Percentiles rank a stretch among this genome's conserved stretches.
Evolutionary conservation across 2,113 vertebrate genomes (phyloP).

Genomic region (Indri indri): DNA sequence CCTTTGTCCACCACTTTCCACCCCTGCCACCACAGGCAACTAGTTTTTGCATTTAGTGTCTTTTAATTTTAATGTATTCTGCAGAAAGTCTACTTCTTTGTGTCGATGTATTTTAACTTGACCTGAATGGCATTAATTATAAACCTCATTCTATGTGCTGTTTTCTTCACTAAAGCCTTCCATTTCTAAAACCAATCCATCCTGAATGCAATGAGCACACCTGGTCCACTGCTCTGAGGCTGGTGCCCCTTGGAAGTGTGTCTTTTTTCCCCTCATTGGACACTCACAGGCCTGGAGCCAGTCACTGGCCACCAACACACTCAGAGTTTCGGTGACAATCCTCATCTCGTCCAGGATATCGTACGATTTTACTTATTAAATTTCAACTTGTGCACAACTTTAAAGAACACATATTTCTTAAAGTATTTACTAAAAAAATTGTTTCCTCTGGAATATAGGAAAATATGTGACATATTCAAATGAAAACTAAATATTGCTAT

Average conservation of each 20-base stretch:
- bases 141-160: background rate
- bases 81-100: background rate
- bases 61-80: background rate
- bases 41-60: background rate
- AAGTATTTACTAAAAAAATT: background rate
- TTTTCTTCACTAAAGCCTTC: background rate
- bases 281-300: background rate
- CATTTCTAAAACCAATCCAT: background rate
- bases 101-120: background rate
- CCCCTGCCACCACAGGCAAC: background rate
- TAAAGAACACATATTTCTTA: background rate
- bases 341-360: background rate
- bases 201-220: background rate
- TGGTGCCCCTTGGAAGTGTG: accelerated
- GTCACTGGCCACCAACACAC: background rate
- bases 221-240: background rate
- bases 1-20: background rate
- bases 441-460: background rate
- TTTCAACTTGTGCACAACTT: background rate
- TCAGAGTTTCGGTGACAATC: too few species aligned
- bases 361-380: background rate
- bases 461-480: background rate
- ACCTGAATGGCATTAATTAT: background rate
- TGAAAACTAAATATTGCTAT: slow-evolving; percentile 1
- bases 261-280: background rate